A percentile compares a stretch with the other conserved stretches of the same genome.
Conservation (phyloP, 1,140 invertebrate species). For the Dendroctonus ponderosae region DNA sequence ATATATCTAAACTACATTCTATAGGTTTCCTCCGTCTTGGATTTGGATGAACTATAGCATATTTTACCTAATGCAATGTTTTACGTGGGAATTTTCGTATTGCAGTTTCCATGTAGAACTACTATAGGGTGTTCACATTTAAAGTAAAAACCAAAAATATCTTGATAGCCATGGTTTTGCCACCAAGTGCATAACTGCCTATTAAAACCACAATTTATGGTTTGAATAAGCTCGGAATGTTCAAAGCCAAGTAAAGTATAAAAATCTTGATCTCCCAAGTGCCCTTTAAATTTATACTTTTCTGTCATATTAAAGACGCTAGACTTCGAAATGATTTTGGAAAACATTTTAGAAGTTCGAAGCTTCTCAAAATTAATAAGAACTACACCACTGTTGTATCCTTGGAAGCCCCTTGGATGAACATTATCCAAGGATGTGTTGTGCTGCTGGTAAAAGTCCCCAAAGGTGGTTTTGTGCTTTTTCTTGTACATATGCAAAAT, state of each 20-base stretch:
- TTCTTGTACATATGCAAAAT: slow-evolving; percentile 65
- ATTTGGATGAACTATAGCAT: too few species aligned
- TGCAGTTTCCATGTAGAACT: slow-evolving; percentile 85
- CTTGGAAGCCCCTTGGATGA: slow-evolving; percentile 64
- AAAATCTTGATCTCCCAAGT: slow-evolving; percentile 87
- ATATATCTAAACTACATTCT: too few species aligned
- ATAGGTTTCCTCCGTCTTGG: too few species aligned
- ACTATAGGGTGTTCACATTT: slow-evolving; percentile 68
- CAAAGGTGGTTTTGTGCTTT: slow-evolving; percentile 47
- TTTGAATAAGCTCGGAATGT: slow-evolving; percentile 71
- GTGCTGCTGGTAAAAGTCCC: slow-evolving; percentile 45
- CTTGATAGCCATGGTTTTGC: slow-evolving; percentile 73
- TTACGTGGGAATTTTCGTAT: slow-evolving; percentile 66
- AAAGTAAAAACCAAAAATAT: slow-evolving; percentile 76
- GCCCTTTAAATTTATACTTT: slow-evolving; percentile 73
- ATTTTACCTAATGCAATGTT: too few species aligned
- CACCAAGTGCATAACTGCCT: slow-evolving; percentile 84
- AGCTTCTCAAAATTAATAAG: slow-evolving; percentile 72
- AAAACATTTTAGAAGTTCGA: slow-evolving; percentile 57
- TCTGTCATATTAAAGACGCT: slow-evolving; percentile 60
- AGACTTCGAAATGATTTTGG: slow-evolving; percentile 52
- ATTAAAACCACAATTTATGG: slow-evolving; percentile 80
- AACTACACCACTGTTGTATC: slow-evolving; percentile 81
- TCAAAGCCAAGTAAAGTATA: slow-evolving; percentile 74
- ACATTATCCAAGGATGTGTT: slow-evolving; percentile 24